Conservation (phyloP, 2,888 invertebrate genomes). For the Autographa pulchrina region DNA sequence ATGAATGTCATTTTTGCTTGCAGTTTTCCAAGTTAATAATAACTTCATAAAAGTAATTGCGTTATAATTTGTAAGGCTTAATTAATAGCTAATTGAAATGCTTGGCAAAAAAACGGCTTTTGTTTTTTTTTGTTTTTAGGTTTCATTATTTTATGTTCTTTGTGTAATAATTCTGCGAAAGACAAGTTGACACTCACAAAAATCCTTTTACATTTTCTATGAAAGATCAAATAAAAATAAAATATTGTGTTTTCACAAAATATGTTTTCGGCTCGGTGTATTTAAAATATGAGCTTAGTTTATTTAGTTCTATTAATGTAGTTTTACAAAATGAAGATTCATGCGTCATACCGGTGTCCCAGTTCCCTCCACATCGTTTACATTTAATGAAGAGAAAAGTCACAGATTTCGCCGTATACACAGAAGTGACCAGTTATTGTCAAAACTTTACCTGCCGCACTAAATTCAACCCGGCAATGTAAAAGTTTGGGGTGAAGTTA, state of each 20-base stretch:
- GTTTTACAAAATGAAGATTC: constrained; percentile 36
- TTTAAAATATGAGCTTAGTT: constrained; percentile 28
- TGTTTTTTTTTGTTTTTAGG: constrained; percentile 21
- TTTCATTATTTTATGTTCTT: constrained; percentile 35
- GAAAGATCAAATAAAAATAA: background rate
- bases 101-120: constrained; percentile 12
- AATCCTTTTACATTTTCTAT: constrained; percentile 15
- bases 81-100: constrained; percentile 29
- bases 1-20: background rate
- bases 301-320: constrained; percentile 9
- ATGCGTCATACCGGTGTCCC: constrained; percentile 22
- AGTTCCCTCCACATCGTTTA: constrained; percentile 15
- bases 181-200: constrained; percentile 15
- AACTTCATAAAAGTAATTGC: constrained; percentile 14
- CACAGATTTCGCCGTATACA: constrained; percentile 42
- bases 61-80: constrained; percentile 24
- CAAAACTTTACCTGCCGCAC: constrained; percentile 67
- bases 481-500: constrained; percentile 71
- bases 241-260: background rate
- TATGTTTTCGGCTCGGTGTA: constrained; percentile 10
- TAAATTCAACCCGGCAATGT: constrained; percentile 60
- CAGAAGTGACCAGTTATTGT: constrained; percentile 69
- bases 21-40: constrained; percentile 6
- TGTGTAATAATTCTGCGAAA: constrained; percentile 8
- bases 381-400: constrained; percentile 54